phyloP scores from a whole-genome alignment of 2,113 vertebrate species.

The Daboia siamensis region DNA sequence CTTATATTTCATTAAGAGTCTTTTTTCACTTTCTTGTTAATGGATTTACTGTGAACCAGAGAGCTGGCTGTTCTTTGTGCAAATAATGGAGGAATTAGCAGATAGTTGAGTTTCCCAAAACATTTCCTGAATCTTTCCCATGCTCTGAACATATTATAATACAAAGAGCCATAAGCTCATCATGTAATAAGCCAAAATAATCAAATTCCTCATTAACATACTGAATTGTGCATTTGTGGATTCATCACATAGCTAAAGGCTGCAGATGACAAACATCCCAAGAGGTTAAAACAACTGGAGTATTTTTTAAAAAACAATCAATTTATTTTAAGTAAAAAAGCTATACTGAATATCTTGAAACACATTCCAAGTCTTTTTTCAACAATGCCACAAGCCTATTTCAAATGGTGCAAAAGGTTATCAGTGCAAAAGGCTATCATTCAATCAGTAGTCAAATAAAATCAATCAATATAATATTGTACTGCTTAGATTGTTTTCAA shows the following conservation, averaged over 20 bases:
- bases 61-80: not conserved
- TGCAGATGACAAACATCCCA: not conserved
- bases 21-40: not conserved
- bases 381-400: not conserved
- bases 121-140: not conserved
- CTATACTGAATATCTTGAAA: not conserved
- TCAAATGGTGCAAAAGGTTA: not conserved
- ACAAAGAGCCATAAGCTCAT: not conserved
- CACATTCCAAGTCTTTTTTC: fast-evolving
- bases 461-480: not conserved
- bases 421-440: not conserved
- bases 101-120: not conserved
- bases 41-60: not conserved
- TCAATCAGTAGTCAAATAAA: not conserved
- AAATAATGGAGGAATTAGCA: not conserved
- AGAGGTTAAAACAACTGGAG: not conserved
- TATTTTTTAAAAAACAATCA: not conserved
- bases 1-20: not conserved
- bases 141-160: not conserved
- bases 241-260: not conserved
- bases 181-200: not conserved
- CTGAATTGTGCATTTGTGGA: not conserved
- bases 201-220: not conserved
- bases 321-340: not conserved
- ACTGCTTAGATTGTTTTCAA: not conserved